Percentiles rank a stretch among this genome's conserved stretches.
These are phyloP conservation scores for Lucinisca nassula DNA, from an alignment of 2,888 invertebrate species.

Conservation along the genomic window DNA sequence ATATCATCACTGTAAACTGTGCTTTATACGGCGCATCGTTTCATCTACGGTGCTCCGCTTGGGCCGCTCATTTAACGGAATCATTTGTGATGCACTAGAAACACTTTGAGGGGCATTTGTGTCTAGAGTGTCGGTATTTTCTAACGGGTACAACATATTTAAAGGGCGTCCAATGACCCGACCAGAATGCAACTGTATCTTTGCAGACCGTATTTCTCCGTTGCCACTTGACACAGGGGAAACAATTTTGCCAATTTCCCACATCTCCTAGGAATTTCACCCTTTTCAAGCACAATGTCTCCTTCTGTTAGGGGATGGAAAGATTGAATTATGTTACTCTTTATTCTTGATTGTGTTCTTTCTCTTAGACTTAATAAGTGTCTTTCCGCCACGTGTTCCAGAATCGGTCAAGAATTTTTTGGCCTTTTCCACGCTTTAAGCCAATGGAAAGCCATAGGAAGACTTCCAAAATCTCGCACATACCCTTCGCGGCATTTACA, in stretches of 20 bases:
- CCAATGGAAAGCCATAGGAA: too few species aligned
- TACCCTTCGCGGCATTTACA: too few species aligned
- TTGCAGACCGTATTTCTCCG: conserved; percentile 24
- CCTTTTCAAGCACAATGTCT: conserved; percentile 28
- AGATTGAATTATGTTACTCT: conserved; percentile 14
- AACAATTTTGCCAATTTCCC: conserved; percentile 20
- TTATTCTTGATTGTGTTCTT: conserved; percentile 2
- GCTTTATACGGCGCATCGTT: background rate
- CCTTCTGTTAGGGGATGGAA: background rate
- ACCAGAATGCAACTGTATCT: conserved; percentile 19
- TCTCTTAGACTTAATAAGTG: conserved; percentile 27
- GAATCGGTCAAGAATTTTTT: conserved; percentile 21
- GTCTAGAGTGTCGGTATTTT: too few species aligned
- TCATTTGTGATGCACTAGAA: background rate
- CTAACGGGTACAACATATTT: conserved; percentile 22
- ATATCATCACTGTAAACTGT: background rate
- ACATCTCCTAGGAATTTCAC: conserved; percentile 12
- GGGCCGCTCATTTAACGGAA: background rate
- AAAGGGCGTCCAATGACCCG: conserved; percentile 21
- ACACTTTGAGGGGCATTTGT: background rate
- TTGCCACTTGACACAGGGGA: conserved; percentile 8
- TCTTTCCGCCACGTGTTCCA: conserved; percentile 44
- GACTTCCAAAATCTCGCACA: too few species aligned
- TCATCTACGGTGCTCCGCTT: conserved; percentile 7
- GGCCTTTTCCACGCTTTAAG: background rate